phyloP scores from a whole-genome alignment of 2,888 invertebrate species.

The Dicyrtomina minuta region DNA sequence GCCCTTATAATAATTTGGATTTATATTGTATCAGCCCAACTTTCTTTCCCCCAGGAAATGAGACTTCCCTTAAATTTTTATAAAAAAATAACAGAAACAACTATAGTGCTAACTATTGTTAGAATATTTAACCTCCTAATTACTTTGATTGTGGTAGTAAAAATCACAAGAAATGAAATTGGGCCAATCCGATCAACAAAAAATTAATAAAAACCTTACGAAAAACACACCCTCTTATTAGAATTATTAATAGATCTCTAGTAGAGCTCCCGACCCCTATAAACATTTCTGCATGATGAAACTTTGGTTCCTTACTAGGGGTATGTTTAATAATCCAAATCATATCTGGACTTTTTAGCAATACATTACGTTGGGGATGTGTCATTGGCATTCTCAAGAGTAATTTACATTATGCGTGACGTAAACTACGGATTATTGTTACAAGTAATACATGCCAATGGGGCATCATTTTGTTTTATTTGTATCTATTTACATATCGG shows the following conservation, averaged over 20 bases:
- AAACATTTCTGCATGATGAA: constrained; percentile 68
- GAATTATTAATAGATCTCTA: constrained; percentile 65
- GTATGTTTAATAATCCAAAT: constrained; percentile 68
- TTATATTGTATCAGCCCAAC: too few relatives aligned
- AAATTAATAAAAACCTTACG: constrained; percentile 53
- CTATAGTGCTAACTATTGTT: constrained; percentile 53
- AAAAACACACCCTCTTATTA: constrained; percentile 56
- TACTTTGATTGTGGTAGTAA: constrained; percentile 63
- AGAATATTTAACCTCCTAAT: constrained; percentile 64
- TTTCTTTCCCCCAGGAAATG: too few relatives aligned
- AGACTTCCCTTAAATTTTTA: too few relatives aligned
- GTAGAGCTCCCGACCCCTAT: constrained; percentile 65
- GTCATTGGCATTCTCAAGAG: constrained; percentile 66
- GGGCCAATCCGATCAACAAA: constrained; percentile 60
- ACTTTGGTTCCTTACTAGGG: constrained; percentile 68
- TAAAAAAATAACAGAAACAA: neutral
- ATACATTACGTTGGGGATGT: constrained; percentile 70
- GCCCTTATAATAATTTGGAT: constrained; percentile 55
- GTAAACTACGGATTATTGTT: constrained; percentile 70
- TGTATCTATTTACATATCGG: constrained; percentile 69
- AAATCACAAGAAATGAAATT: constrained; percentile 63
- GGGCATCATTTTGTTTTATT: constrained; percentile 72
- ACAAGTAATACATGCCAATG: constrained; percentile 69
- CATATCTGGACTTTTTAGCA: constrained; percentile 67
- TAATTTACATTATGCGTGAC: constrained; percentile 70